Conservation (phyloP, 2,888 invertebrate genomes). For the Antheraea assamensis region DNA sequence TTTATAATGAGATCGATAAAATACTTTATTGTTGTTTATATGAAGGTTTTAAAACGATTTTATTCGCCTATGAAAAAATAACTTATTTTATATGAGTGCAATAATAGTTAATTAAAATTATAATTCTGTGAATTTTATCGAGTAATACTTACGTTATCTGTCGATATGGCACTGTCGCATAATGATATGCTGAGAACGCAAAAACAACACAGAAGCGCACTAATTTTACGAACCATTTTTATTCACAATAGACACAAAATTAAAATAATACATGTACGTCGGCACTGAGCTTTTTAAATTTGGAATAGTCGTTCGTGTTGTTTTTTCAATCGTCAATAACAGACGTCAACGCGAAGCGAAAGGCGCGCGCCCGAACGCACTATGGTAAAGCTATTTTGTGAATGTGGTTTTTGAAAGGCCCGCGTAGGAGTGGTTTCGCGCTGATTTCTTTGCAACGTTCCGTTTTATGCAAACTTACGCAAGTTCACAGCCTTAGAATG, state of each 20-base stretch:
- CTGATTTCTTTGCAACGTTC: slow-evolving; percentile 65
- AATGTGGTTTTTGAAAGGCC: slow-evolving; percentile 79
- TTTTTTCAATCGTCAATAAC: slow-evolving; percentile 37
- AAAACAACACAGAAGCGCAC: slow-evolving; percentile 70
- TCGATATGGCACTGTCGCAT: slow-evolving; percentile 73
- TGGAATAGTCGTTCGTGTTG: slow-evolving; percentile 29
- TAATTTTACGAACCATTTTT: slow-evolving; percentile 71
- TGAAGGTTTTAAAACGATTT: neutral
- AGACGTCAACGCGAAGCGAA: slow-evolving; percentile 60
- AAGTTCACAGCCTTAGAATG: too few relatives aligned
- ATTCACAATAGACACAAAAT: slow-evolving; percentile 24
- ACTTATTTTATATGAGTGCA: neutral
- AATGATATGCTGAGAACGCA: slow-evolving; percentile 71
- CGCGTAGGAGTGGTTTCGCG: slow-evolving; percentile 80
- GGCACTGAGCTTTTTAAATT: slow-evolving; percentile 27
- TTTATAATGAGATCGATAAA: neutral
- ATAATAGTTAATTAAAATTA: neutral
- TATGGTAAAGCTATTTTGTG: slow-evolving; percentile 59
- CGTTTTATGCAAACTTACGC: slow-evolving; percentile 40
- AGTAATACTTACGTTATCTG: slow-evolving; percentile 65
- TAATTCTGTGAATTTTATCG: neutral
- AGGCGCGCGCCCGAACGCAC: slow-evolving; percentile 66
- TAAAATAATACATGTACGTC: slow-evolving; percentile 21
- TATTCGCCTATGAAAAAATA: neutral
- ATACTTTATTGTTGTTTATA: neutral